phyloP scores from a whole-genome alignment of 2,797 vertebrate species.

The Rhincodon typus region DNA sequence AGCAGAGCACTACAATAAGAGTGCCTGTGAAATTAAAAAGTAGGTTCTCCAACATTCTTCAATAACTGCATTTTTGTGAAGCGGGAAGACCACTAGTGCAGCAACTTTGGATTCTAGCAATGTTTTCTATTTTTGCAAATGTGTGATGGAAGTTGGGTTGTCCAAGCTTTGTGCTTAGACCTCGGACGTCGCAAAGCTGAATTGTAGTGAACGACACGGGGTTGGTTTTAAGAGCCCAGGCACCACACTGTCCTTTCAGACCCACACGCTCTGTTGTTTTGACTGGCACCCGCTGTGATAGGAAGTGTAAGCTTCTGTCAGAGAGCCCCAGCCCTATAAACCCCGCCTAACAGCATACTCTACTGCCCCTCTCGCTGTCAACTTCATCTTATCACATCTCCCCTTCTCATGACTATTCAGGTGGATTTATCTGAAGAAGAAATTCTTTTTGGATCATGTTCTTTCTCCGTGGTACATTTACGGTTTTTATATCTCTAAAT shows the following conservation, averaged over 20 bases:
- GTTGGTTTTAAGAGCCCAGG: neutral
- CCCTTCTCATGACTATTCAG: neutral
- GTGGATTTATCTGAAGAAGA: neutral
- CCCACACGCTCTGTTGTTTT: constrained; percentile 21
- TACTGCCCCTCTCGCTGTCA: neutral
- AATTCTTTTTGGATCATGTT: neutral
- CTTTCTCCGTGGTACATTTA: neutral
- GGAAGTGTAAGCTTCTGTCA: constrained; percentile 4
- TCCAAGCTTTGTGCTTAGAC: neutral
- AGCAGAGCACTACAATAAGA: neutral
- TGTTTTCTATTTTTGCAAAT: neutral
- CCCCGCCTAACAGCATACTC: neutral
- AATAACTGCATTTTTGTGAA: neutral
- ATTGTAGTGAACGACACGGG: neutral
- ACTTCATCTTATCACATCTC: neutral
- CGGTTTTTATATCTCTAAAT: neutral
- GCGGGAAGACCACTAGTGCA: neutral
- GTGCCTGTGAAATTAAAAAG: neutral
- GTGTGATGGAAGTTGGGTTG: neutral
- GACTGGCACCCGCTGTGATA: neutral
- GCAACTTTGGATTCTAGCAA: neutral
- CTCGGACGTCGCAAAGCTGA: neutral
- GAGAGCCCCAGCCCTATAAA: neutral
- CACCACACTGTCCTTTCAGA: constrained; percentile 36
- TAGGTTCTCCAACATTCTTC: neutral